phyloP scores from a whole-genome alignment of 2,113 vertebrate genomes.

The Scatophagus argus region DNA sequence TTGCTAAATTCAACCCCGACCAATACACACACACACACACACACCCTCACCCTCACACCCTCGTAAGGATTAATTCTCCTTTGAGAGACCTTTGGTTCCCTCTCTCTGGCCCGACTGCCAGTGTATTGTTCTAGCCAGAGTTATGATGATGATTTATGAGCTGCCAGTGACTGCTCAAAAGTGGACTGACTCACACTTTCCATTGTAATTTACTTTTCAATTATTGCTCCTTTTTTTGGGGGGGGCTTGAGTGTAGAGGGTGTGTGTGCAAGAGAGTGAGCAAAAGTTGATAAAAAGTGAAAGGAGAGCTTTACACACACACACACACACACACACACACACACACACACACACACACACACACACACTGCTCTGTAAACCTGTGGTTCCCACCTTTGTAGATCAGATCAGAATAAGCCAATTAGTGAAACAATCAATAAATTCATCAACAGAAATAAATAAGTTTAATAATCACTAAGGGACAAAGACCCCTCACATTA shows the following conservation, averaged over 20 bases:
- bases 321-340: neutral
- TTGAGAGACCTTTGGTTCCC: conserved; percentile 53
- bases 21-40: too few relatives aligned
- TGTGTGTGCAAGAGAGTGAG: neutral
- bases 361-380: neutral
- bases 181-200: conserved; percentile 65
- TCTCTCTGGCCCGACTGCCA: conserved; percentile 46
- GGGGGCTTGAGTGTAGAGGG: neutral
- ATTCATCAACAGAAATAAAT: neutral
- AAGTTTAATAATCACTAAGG: neutral
- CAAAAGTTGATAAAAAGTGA: conserved; percentile 6
- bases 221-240: conserved; percentile 33
- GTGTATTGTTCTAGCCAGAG: conserved; percentile 49
- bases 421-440: neutral
- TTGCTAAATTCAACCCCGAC: conserved; percentile 6
- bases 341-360: too few relatives aligned
- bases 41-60: neutral
- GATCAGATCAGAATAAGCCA: neutral
- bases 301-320: neutral
- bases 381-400: too few relatives aligned
- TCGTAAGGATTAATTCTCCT: conserved; percentile 55
- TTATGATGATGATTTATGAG: conserved; percentile 73
- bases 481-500: neutral
- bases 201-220: conserved; percentile 59
- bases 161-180: conserved; percentile 49